Evolutionary conservation across 1,140 invertebrate species (phyloP).

Genomic region (Drosophila orena): DNA sequence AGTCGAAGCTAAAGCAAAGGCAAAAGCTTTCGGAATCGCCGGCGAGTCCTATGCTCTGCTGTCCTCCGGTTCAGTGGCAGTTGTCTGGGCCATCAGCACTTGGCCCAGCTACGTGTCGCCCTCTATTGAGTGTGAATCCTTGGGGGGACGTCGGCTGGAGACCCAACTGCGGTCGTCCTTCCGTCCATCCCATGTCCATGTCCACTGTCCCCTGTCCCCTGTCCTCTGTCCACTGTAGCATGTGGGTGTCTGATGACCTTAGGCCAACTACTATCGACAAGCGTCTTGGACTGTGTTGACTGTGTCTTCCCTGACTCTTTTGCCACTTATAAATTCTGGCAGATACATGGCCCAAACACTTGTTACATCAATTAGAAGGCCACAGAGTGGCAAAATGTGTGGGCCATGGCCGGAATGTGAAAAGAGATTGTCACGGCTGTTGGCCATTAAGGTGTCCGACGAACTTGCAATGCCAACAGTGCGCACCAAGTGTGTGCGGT

Average conservation of each 20-base stretch:
- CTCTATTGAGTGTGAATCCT: slow-evolving; percentile 76
- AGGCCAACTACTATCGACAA: slow-evolving; percentile 77
- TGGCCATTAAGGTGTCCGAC: slow-evolving; percentile 58
- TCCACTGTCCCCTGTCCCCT: background rate
- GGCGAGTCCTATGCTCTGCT: slow-evolving; percentile 12
- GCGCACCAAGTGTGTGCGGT: slow-evolving; percentile 32
- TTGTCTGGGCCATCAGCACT: slow-evolving; percentile 80
- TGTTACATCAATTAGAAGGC: slow-evolving; percentile 84
- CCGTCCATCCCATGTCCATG: background rate
- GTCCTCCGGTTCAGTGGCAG: slow-evolving; percentile 45
- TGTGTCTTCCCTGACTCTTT: slow-evolving; percentile 65
- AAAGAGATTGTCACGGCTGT: slow-evolving; percentile 56
- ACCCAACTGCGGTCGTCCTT: slow-evolving; percentile 12
- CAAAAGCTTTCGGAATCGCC: slow-evolving; percentile 12
- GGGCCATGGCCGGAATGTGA: slow-evolving; percentile 56
- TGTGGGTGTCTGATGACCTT: slow-evolving; percentile 57
- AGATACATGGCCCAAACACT: slow-evolving; percentile 83
- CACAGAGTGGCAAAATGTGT: slow-evolving; percentile 64
- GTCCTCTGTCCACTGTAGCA: background rate
- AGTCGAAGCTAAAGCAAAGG: slow-evolving; percentile 36
- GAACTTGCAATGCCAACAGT: slow-evolving; percentile 48
- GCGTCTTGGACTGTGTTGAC: slow-evolving; percentile 68
- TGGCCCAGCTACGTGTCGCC: slow-evolving; percentile 67
- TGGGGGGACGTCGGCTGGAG: slow-evolving; percentile 22
- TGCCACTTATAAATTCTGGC: slow-evolving; percentile 81